Percentiles rank a stretch among this genome's conserved stretches.
Evolutionary conservation across 1,140 invertebrate species (phyloP).

Genomic region (Thaumatotibia leucotreta): DNA sequence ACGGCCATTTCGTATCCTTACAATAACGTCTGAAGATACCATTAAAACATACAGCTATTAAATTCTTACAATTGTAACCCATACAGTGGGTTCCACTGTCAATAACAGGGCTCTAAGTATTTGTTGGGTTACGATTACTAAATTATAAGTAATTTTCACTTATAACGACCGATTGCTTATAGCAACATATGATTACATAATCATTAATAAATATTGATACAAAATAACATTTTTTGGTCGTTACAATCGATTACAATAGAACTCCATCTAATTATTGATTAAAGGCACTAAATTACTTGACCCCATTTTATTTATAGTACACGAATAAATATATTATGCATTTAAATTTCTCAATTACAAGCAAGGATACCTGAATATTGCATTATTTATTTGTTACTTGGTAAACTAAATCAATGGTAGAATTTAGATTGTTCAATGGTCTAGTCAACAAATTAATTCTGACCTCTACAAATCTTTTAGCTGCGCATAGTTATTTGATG

Average conservation of each 20-base stretch:
- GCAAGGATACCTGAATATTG: not conserved
- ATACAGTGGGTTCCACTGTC: no score
- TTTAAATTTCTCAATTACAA: not conserved
- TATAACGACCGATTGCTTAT: not conserved
- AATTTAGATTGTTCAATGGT: no score
- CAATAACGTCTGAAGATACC: not conserved
- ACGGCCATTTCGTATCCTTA: not conserved
- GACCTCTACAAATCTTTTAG: no score
- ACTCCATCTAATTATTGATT: not conserved
- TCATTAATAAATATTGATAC: not conserved
- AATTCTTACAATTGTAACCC: not conserved
- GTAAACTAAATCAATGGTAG: not conserved
- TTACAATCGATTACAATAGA: not conserved
- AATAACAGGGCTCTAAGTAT: no score
- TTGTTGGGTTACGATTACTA: no score
- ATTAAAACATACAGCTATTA: not conserved
- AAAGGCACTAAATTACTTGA: conserved; percentile 5
- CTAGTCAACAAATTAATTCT: no score
- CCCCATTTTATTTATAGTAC: not conserved
- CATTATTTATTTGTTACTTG: not conserved
- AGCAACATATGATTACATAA: not conserved
- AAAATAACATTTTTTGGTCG: not conserved
- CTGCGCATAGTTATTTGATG: no score
- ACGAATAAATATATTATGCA: conserved; percentile 12
- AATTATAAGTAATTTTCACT: no score